Percentiles rank a stretch among this genome's conserved stretches.
phyloP scores from a whole-genome alignment of 2,797 vertebrate species.

The Falco biarmicus region DNA sequence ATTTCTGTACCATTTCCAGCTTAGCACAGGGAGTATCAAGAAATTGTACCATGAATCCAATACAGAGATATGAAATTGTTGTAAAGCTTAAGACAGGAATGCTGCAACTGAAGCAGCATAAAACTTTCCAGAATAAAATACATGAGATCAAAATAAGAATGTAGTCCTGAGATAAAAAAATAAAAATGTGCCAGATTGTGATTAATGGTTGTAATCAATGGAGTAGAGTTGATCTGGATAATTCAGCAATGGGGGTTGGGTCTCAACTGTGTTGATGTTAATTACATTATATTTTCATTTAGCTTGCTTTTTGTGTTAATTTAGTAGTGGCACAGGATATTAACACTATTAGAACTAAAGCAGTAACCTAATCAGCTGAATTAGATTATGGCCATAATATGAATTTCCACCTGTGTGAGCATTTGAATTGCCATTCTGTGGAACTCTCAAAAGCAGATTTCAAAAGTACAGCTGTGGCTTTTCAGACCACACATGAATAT shows the following conservation, averaged over 20 bases:
- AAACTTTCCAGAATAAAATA: background rate
- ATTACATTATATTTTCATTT: background rate
- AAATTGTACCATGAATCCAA: background rate
- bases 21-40: background rate
- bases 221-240: background rate
- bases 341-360: background rate
- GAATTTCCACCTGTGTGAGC: background rate
- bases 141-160: background rate
- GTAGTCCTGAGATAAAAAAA: background rate
- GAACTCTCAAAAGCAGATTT: background rate
- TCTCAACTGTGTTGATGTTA: background rate
- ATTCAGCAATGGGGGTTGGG: background rate
- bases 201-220: background rate
- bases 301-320: conserved; percentile 23
- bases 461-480: background rate
- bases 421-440: background rate
- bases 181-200: background rate
- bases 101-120: background rate
- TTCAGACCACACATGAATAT: background rate
- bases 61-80: background rate
- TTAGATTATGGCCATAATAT: background rate
- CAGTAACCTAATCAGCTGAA: background rate
- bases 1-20: background rate
- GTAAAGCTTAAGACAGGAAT: background rate
- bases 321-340: background rate